A percentile compares a stretch with the other conserved stretches of the same genome.
phyloP scores from a whole-genome alignment of 30 jellyfish, hydroid and myxozoan genomes.

The Aurelia sp. region DNA sequence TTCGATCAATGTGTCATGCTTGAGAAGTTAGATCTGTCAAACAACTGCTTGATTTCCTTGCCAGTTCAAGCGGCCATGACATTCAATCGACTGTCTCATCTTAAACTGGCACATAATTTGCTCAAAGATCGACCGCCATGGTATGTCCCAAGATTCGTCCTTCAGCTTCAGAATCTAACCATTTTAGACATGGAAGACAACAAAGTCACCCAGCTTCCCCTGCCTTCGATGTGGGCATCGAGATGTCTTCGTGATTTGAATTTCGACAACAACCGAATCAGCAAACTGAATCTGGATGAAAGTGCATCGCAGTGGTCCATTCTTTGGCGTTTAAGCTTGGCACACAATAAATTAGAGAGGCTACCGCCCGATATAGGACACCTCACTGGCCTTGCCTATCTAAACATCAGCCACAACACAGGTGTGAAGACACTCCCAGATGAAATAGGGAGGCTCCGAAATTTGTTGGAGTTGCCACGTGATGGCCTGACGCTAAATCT shows the following conservation, averaged over 20 bases:
- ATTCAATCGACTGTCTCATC: constrained; percentile 47
- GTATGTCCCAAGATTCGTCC: constrained; percentile 72
- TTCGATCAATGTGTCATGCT: constrained; percentile 57
- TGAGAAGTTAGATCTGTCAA: constrained; percentile 76
- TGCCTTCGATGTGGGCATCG: constrained; percentile 87
- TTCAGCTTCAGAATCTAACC: constrained; percentile 62
- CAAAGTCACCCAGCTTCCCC: constrained; percentile 76
- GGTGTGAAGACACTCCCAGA: constrained; percentile 74
- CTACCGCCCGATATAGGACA: constrained; percentile 74
- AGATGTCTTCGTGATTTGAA: constrained; percentile 63
- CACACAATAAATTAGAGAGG: constrained; percentile 59
- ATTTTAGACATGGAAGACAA: constrained; percentile 80
- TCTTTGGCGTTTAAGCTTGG: constrained; percentile 53
- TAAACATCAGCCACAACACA: constrained; percentile 75
- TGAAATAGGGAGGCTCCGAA: constrained; percentile 76
- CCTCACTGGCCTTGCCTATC: constrained; percentile 46
- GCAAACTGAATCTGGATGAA: constrained; percentile 49
- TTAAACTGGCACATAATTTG: constrained; percentile 75
- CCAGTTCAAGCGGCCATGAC: constrained; percentile 62
- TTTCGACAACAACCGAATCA: constrained; percentile 71
- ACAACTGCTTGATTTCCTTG: constrained; percentile 56
- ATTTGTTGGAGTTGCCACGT: constrained; percentile 61
- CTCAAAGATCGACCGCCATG: constrained; percentile 79
- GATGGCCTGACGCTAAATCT: constrained; percentile 71
- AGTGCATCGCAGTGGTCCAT: constrained; percentile 50